These are phyloP conservation scores for Phainopepla nitens DNA, from an alignment of 2,113 vertebrate genomes.

Conservation along the genomic window DNA sequence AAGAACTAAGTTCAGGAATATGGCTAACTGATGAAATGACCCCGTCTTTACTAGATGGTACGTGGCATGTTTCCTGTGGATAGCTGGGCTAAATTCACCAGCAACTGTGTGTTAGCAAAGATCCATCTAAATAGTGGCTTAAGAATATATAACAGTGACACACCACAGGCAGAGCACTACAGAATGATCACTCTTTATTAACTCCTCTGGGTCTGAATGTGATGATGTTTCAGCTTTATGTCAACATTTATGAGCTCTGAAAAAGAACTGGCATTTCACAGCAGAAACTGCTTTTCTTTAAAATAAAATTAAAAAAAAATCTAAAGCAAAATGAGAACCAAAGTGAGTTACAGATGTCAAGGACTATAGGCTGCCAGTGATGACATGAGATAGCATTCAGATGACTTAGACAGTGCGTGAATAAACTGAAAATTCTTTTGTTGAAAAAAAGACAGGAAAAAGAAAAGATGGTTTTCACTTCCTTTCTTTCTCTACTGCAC, in stretches of 20 bases:
- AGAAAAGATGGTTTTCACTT: background rate
- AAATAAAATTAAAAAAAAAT: background rate
- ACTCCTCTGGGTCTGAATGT: background rate
- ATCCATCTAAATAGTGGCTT: background rate
- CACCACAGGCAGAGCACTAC: background rate
- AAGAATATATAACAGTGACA: background rate
- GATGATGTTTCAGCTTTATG: background rate
- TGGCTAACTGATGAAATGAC: background rate
- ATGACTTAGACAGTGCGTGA: background rate
- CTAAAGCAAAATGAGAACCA: background rate
- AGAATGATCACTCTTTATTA: background rate
- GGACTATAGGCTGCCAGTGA: background rate
- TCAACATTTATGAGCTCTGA: background rate
- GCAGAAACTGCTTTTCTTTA: background rate
- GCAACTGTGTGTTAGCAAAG: background rate
- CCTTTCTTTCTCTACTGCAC: background rate
- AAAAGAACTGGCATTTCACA: background rate
- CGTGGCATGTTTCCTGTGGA: background rate
- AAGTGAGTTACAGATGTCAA: slow-evolving; percentile 6
- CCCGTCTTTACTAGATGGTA: background rate
- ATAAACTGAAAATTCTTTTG: background rate
- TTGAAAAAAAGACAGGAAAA: background rate
- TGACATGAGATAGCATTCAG: background rate
- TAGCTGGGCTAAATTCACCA: background rate
- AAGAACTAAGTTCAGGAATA: background rate